phyloP scores from a whole-genome alignment of 2,113 vertebrate genomes.

The Mobula birostris region DNA sequence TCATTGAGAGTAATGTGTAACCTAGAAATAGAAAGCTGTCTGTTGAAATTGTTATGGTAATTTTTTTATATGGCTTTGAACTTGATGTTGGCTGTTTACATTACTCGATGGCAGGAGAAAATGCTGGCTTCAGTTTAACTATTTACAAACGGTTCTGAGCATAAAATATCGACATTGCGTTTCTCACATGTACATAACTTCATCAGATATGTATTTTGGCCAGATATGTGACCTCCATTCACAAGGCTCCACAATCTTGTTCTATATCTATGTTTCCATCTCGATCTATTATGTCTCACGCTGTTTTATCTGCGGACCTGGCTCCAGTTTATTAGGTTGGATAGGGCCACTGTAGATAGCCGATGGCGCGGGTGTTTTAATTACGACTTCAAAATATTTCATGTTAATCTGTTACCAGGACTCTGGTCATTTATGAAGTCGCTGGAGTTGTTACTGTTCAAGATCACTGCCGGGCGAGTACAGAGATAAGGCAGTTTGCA shows the following conservation, averaged over 20 bases:
- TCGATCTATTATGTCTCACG: constrained; percentile 19
- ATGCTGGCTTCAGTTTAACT: background rate
- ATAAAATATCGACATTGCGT: background rate
- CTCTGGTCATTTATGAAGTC: background rate
- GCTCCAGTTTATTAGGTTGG: constrained; percentile 5
- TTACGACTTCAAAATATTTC: constrained; percentile 9
- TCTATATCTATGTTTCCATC: constrained; percentile 3
- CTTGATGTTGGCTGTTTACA: constrained; percentile 35
- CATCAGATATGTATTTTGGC: constrained; percentile 4
- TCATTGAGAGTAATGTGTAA: background rate
- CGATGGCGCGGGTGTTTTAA: background rate
- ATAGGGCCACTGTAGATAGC: background rate
- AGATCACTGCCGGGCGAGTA: background rate
- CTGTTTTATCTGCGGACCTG: constrained; percentile 17
- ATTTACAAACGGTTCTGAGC: background rate
- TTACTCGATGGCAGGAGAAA: background rate
- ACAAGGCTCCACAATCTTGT: background rate
- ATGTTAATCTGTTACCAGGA: background rate
- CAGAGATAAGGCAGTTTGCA: too few species aligned
- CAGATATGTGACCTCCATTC: background rate
- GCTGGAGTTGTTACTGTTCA: background rate
- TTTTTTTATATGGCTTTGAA: constrained; percentile 27
- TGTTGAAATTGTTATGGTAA: constrained; percentile 32
- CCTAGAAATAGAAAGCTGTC: background rate
- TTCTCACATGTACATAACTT: constrained; percentile 8